Conservation (phyloP, 2,797 vertebrate genomes). For the Australoheros facetus region DNA sequence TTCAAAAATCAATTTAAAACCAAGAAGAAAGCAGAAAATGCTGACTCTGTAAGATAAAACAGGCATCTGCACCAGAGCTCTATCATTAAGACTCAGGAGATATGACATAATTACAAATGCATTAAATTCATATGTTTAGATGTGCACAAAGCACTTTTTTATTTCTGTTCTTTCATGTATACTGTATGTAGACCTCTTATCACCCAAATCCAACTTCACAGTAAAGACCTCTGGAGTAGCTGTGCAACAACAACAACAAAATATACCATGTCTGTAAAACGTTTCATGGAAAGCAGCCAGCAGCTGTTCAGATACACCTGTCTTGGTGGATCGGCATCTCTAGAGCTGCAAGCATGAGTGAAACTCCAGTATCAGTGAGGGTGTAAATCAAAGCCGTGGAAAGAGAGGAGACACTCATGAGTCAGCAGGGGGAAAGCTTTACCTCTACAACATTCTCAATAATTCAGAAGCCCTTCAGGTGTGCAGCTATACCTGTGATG, state of each 20-base stretch:
- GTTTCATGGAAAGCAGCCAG: background rate
- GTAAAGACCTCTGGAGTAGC: background rate
- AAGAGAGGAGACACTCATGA: background rate
- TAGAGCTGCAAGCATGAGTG: fast-evolving
- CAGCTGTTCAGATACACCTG: background rate
- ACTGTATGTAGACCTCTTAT: too few relatives aligned
- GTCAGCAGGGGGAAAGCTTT: background rate
- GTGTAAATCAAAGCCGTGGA: background rate
- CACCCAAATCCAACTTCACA: background rate
- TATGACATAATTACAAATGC: background rate
- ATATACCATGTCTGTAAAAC: background rate
- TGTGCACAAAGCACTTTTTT: too few relatives aligned
- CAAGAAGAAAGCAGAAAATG: too few relatives aligned
- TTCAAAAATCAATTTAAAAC: too few relatives aligned
- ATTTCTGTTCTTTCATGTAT: too few relatives aligned
- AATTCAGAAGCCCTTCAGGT: conserved; percentile 4
- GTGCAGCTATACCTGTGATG: background rate
- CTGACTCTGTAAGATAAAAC: too few relatives aligned
- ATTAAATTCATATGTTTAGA: background rate
- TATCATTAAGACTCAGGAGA: too few relatives aligned
- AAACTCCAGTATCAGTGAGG: background rate
- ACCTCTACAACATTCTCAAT: background rate
- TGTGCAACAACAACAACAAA: background rate
- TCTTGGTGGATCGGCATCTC: background rate
- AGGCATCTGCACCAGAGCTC: too few relatives aligned